These are phyloP conservation scores for Cyclopterus lumpus DNA, from an alignment of 2,797 vertebrate species.

Conservation along the genomic window DNA sequence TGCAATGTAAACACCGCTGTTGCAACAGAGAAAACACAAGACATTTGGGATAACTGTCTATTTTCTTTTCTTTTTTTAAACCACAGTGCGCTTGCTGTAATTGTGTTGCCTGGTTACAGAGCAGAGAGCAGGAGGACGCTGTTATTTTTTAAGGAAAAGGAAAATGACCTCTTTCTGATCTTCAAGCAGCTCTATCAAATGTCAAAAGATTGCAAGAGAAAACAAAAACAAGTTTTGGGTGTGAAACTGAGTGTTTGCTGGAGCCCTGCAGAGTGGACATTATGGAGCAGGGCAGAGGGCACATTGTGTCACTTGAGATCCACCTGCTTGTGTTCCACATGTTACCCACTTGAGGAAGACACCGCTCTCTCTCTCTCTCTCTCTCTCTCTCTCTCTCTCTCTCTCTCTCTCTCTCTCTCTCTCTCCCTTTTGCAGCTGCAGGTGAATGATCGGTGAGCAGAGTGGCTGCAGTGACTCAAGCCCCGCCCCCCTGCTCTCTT, in stretches of 20 bases:
- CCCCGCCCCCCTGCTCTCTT: not conserved
- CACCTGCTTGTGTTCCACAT: not conserved
- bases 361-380: too few relatives aligned
- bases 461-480: too few relatives aligned
- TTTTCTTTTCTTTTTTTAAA: not conserved
- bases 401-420: not conserved
- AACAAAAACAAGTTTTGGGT: not conserved
- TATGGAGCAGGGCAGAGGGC: not conserved
- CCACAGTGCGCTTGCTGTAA: not conserved
- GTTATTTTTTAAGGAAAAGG: constrained; percentile 7
- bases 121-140: constrained; percentile 19
- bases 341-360: not conserved
- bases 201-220: not conserved
- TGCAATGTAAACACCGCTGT: not conserved
- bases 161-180: constrained; percentile 28
- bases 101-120: constrained; percentile 55
- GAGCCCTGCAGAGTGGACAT: not conserved
- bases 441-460: constrained; percentile 28
- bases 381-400: too few relatives aligned
- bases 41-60: not conserved
- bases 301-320: not conserved
- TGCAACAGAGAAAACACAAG: not conserved
- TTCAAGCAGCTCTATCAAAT: not conserved
- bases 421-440: constrained; percentile 10
- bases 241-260: not conserved